Evolutionary conservation across 2,797 vertebrate genomes (phyloP).

Genomic region (Diceros bicornis): DNA sequence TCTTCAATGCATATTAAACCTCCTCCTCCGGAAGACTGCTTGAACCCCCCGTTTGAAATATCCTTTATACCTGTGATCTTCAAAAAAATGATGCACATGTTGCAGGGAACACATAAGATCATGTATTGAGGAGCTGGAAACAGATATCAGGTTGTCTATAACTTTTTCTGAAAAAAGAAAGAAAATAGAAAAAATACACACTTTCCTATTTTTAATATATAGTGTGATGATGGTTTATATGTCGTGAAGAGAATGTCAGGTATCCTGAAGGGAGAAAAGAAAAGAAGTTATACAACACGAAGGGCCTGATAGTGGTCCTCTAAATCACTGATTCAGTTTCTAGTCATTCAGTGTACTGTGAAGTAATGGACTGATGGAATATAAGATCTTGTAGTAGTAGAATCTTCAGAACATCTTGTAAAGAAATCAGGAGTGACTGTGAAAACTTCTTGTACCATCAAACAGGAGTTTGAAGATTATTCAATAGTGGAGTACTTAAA

Average conservation of each 20-base stretch:
- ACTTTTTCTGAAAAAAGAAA: neutral
- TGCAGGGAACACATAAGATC: neutral
- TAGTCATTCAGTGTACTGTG: neutral
- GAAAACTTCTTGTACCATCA: neutral
- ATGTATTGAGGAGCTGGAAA: neutral
- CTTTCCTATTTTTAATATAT: neutral
- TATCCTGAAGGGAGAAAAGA: neutral
- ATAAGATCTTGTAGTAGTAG: neutral
- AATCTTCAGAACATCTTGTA: neutral
- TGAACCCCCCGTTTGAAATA: conserved; percentile 8
- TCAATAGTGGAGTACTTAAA: neutral
- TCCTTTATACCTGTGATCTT: neutral
- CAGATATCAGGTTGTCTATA: neutral
- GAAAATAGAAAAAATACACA: neutral
- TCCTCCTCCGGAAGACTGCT: neutral
- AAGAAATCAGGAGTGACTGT: neutral
- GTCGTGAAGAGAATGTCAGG: neutral
- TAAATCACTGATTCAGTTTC: neutral
- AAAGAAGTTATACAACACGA: neutral
- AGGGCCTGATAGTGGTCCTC: neutral
- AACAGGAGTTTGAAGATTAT: neutral
- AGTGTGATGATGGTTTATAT: neutral
- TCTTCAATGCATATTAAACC: neutral
- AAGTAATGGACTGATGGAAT: neutral
- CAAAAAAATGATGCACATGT: neutral